phyloP scores from a whole-genome alignment of 2,113 vertebrate genomes.

The Zosterops borbonicus region DNA sequence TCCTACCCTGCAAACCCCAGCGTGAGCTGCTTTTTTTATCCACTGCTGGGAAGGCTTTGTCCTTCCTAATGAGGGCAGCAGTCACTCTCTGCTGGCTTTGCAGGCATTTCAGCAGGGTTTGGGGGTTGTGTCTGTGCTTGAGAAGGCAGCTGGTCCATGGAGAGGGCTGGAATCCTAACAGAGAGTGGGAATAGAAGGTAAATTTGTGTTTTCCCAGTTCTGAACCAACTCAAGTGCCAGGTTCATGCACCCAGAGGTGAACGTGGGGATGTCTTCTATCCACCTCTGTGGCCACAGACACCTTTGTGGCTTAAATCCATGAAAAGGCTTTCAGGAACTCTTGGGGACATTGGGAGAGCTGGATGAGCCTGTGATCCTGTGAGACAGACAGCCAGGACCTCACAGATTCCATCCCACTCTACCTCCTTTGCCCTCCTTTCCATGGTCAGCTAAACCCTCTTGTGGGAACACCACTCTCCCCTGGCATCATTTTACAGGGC shows the following conservation, averaged over 20 bases:
- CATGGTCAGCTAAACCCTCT: background rate
- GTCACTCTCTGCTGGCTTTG: background rate
- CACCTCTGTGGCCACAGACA: background rate
- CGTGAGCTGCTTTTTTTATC: background rate
- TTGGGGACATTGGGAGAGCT: background rate
- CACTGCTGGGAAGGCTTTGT: background rate
- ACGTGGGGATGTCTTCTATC: accelerated
- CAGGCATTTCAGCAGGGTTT: background rate
- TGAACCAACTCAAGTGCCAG: background rate
- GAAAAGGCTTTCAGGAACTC: background rate
- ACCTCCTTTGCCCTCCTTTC: background rate
- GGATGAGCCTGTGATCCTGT: background rate
- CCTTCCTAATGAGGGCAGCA: conserved; percentile 32
- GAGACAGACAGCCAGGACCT: background rate
- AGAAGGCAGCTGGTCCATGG: background rate
- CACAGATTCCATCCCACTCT: accelerated
- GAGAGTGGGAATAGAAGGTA: background rate
- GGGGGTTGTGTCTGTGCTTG: background rate
- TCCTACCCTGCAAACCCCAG: background rate
- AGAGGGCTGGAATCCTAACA: background rate
- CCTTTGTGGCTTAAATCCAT: accelerated
- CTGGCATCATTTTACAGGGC: background rate
- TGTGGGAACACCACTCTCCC: background rate
- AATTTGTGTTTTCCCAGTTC: background rate
- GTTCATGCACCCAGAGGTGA: background rate